Conservation (phyloP, 2,113 vertebrate genomes). For the Benitochromis conjunctus region DNA sequence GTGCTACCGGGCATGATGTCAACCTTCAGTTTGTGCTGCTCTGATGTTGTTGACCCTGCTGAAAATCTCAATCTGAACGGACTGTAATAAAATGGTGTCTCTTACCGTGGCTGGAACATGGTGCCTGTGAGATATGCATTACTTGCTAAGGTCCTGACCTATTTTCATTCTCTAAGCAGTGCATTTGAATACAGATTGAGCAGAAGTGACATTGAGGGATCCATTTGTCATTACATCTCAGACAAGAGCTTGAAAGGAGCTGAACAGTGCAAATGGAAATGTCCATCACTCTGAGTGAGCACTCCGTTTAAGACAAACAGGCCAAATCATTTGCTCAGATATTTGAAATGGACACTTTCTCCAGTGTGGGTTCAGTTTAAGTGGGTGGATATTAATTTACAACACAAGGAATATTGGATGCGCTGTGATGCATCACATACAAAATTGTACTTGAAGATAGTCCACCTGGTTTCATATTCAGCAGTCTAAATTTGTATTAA, state of each 20-base stretch:
- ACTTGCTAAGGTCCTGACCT: not conserved
- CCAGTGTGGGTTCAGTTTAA: not conserved
- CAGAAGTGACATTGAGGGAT: constrained; percentile 10
- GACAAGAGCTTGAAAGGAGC: not conserved
- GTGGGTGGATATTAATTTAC: not conserved
- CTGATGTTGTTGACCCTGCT: not conserved
- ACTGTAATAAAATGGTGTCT: not conserved
- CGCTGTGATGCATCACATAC: not conserved
- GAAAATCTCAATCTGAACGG: not conserved
- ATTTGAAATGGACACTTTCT: not conserved
- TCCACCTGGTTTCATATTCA: not conserved
- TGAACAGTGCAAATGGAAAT: not conserved
- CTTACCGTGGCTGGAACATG: not conserved
- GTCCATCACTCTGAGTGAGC: not conserved
- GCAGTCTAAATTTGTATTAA: not conserved
- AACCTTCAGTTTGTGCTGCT: not conserved
- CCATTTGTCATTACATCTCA: constrained; percentile 6
- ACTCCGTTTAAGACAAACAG: not conserved
- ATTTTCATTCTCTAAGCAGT: not conserved
- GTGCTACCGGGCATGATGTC: not conserved
- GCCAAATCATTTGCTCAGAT: not conserved
- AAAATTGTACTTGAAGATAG: not conserved
- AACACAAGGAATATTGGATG: not conserved
- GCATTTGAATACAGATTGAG: not conserved
- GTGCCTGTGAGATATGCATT: not conserved